phyloP scores from a whole-genome alignment of 1,140 invertebrate species.

The Odontomachus brunneus region DNA sequence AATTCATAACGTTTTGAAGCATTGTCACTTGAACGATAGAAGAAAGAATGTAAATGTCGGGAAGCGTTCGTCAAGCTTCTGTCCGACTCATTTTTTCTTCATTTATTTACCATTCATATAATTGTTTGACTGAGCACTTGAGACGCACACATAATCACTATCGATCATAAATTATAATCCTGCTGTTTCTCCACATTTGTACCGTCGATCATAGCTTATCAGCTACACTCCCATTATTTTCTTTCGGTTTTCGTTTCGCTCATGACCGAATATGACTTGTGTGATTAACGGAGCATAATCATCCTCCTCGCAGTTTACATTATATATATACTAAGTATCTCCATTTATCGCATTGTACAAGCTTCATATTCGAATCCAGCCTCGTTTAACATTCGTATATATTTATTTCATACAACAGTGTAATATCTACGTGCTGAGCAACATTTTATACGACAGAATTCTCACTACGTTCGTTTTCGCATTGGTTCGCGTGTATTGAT shows the following conservation, averaged over 20 bases:
- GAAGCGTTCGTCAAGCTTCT: not conserved
- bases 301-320: not conserved
- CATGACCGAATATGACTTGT: not conserved
- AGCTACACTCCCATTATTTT: not conserved
- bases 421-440: not conserved
- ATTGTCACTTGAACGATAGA: not conserved
- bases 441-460: not conserved
- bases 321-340: constrained; percentile 11
- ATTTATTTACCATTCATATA: constrained; percentile 30
- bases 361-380: constrained; percentile 15
- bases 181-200: not conserved
- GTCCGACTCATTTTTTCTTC: constrained; percentile 13
- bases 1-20: constrained; percentile 3
- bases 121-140: constrained; percentile 60
- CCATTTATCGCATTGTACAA: not conserved
- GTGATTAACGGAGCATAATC: not conserved
- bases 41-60: not conserved
- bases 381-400: not conserved
- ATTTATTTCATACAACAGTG: constrained; percentile 1
- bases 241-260: not conserved
- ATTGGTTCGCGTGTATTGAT: not conserved
- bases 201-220: not conserved
- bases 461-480: not conserved
- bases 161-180: not conserved
- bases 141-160: constrained; percentile 25